Evolutionary conservation across 2,888 invertebrate genomes (phyloP).

Genomic region (Sesamia inferens): DNA sequence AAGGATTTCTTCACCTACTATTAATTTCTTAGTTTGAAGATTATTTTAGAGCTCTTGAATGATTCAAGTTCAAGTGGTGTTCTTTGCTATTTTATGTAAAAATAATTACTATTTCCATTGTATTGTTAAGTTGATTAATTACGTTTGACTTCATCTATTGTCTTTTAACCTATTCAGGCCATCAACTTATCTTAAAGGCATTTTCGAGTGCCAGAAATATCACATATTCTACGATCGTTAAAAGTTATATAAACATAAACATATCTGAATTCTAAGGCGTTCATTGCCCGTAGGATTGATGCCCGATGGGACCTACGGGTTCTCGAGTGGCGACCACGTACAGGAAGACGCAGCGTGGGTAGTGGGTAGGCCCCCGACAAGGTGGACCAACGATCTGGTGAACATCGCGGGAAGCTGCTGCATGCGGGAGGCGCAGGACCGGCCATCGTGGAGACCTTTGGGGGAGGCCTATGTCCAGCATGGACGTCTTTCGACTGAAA

Average conservation of each 20-base stretch:
- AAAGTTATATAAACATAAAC: not conserved
- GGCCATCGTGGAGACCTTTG: too few relatives aligned
- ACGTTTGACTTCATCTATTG: not conserved
- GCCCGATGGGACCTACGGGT: too few relatives aligned
- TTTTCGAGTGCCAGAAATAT: not conserved
- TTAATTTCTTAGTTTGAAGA: slow-evolving; percentile 7
- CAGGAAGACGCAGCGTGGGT: too few relatives aligned
- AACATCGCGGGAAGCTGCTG: too few relatives aligned
- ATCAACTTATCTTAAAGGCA: not conserved
- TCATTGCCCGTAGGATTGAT: too few relatives aligned
- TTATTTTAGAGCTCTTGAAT: not conserved
- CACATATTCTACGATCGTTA: not conserved
- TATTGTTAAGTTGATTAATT: not conserved
- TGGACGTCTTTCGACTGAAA: too few relatives aligned
- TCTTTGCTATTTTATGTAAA: not conserved
- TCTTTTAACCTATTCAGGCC: not conserved
- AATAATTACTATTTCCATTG: not conserved
- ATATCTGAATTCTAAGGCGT: too few relatives aligned
- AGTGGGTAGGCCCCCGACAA: too few relatives aligned
- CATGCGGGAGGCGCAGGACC: too few relatives aligned
- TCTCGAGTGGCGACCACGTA: too few relatives aligned
- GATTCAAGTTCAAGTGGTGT: not conserved
- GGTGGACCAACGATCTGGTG: too few relatives aligned
- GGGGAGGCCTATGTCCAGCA: too few relatives aligned
- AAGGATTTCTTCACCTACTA: not conserved